A percentile compares a stretch with the other conserved stretches of the same genome.
These are phyloP conservation scores for Galaxea fascicularis DNA, from an alignment of 92 coral and sea anemone species.

Conservation along the genomic window DNA sequence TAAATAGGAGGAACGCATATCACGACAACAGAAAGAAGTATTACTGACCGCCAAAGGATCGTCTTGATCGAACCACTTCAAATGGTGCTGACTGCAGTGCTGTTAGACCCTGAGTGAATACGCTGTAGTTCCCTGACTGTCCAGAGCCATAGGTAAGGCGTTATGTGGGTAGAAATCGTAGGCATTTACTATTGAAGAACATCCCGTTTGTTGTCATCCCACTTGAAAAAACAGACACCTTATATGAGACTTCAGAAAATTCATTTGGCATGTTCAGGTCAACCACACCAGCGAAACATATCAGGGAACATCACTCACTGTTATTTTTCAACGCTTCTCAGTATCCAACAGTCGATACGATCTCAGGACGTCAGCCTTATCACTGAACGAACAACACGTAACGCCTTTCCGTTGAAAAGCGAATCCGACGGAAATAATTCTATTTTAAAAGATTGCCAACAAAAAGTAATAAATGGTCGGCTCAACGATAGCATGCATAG, in stretches of 20 bases:
- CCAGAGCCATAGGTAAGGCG: conserved; percentile 6
- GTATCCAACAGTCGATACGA: background rate
- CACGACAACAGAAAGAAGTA: background rate
- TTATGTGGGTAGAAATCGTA: too few relatives aligned
- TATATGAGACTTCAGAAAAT: too few relatives aligned
- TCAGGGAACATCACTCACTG: background rate
- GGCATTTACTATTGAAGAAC: background rate
- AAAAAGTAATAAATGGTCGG: background rate
- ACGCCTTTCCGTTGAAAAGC: background rate
- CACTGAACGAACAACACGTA: background rate
- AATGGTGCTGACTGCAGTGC: background rate
- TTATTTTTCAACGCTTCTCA: too few relatives aligned
- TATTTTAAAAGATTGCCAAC: background rate
- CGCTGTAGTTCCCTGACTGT: background rate
- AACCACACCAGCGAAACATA: background rate
- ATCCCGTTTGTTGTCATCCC: background rate
- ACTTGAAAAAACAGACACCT: background rate
- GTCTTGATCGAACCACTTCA: background rate
- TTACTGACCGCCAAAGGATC: background rate
- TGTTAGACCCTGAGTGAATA: background rate
- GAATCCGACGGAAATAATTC: background rate
- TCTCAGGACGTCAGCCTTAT: background rate
- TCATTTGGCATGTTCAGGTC: too few relatives aligned
- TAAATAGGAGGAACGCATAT: background rate
- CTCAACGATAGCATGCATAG: too few relatives aligned